These are phyloP conservation scores for Nothocercus julius DNA, from an alignment of 2,113 vertebrate species.

Conservation along the genomic window DNA sequence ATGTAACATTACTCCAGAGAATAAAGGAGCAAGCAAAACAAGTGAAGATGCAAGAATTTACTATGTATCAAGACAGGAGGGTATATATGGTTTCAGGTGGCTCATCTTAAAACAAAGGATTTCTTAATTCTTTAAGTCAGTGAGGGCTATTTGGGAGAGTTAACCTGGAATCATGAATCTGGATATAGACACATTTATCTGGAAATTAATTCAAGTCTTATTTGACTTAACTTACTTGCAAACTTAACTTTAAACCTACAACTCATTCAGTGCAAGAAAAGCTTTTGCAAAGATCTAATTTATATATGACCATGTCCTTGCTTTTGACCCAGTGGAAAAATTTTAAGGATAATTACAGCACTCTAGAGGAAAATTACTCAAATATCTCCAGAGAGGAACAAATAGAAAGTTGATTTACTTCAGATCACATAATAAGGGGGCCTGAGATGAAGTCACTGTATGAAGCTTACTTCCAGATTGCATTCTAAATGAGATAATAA, in stretches of 20 bases:
- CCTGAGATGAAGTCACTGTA: conserved; percentile 36
- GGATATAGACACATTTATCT: background rate
- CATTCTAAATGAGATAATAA: conserved; percentile 40
- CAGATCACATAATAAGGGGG: background rate
- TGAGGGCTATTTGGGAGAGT: background rate
- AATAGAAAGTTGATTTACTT: conserved; percentile 47
- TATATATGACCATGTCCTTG: background rate
- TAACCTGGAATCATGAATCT: background rate
- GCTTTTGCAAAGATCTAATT: background rate
- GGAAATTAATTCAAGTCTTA: background rate
- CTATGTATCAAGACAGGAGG: background rate
- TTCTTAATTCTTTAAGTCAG: background rate
- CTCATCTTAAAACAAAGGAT: background rate
- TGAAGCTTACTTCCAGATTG: conserved; percentile 38
- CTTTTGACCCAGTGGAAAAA: conserved; percentile 19
- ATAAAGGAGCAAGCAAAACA: background rate
- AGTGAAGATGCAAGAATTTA: background rate
- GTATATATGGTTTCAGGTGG: background rate
- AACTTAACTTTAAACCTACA: background rate
- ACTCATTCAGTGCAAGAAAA: background rate
- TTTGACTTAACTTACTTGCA: background rate
- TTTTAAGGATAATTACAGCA: background rate
- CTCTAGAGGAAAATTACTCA: conserved; percentile 30
- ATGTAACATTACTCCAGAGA: background rate
- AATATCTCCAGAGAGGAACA: conserved; percentile 36